Conservation (phyloP, 2,797 vertebrate genomes). For the Babyrousa celebensis region DNA sequence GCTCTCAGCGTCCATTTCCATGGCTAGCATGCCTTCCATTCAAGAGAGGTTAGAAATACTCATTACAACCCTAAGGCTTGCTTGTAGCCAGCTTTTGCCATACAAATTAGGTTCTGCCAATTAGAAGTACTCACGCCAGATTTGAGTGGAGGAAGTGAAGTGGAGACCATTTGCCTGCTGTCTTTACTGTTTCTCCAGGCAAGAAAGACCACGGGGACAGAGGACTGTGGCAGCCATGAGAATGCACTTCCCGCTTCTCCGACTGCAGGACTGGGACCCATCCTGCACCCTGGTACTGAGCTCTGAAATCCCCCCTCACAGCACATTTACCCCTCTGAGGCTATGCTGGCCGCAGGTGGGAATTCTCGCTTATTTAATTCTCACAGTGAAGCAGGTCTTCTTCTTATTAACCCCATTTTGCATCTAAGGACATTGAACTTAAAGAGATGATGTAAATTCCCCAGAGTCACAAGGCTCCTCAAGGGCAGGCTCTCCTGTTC, state of each 20-base stretch:
- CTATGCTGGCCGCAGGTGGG: neutral
- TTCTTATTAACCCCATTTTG: neutral
- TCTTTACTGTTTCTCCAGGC: neutral
- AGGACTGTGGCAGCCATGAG: neutral
- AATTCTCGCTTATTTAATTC: neutral
- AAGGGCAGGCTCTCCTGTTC: neutral
- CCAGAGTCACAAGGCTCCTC: neutral
- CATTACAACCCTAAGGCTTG: neutral
- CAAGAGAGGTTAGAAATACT: neutral
- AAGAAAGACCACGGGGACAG: neutral
- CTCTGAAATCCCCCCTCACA: neutral
- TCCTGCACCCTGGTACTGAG: rapidly evolving
- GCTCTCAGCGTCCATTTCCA: neutral
- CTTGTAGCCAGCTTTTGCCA: neutral
- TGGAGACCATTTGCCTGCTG: neutral
- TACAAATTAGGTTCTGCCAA: conserved; percentile 13
- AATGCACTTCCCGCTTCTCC: neutral
- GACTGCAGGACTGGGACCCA: neutral
- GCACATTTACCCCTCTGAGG: neutral
- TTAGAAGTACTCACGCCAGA: neutral
- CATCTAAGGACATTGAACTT: neutral
- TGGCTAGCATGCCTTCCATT: neutral
- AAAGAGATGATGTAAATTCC: conserved; percentile 8
- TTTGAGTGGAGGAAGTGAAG: neutral
- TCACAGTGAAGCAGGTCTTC: conserved; percentile 18